Evolutionary conservation across 2,113 vertebrate species (phyloP).

Genomic region (Hystrix brachyura): DNA sequence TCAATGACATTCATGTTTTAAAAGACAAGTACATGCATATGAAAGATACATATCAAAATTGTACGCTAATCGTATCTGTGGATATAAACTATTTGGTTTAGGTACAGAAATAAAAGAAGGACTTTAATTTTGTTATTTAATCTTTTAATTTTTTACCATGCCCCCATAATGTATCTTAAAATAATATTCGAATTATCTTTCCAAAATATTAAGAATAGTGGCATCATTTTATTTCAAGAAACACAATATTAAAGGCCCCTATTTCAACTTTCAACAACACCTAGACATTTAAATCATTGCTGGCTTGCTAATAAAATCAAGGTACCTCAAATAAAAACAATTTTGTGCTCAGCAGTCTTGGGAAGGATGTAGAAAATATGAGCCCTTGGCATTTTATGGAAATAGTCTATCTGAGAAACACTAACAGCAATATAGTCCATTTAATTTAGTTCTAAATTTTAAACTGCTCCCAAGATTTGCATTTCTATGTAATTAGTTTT

Average conservation of each 20-base stretch:
- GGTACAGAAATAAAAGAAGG: not conserved
- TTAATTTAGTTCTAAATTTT: conserved; percentile 9
- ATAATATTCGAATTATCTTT: not conserved
- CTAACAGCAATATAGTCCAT: not conserved
- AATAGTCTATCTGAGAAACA: not conserved
- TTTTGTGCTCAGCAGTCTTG: not conserved
- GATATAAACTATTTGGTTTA: not conserved
- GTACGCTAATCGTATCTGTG: not conserved
- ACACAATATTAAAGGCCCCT: not conserved
- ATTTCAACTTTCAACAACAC: not conserved
- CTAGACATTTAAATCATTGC: not conserved
- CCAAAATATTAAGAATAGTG: not conserved
- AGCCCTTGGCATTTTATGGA: not conserved
- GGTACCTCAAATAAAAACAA: not conserved
- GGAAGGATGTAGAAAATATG: not conserved
- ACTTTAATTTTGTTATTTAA: not conserved
- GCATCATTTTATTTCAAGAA: not conserved
- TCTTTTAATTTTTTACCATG: not conserved
- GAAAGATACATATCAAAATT: not conserved
- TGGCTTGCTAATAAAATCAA: not conserved
- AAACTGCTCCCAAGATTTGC: not conserved
- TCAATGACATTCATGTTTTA: not conserved
- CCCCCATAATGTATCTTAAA: not conserved
- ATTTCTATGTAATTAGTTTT: not conserved
- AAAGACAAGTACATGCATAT: not conserved